phyloP scores from a whole-genome alignment of 2,797 vertebrate genomes.

The Helicolenus hilgendorfi region DNA sequence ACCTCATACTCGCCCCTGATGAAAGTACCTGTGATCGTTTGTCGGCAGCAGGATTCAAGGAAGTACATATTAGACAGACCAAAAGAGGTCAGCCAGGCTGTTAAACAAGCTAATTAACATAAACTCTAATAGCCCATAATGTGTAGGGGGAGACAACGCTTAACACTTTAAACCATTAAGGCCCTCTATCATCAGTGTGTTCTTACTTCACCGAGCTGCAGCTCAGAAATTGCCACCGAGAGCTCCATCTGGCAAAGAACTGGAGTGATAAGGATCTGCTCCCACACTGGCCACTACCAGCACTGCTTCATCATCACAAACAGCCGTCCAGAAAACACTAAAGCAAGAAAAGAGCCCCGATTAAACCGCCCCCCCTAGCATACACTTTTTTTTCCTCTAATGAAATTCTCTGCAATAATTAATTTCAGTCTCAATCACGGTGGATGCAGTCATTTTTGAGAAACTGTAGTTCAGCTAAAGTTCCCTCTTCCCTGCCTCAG shows the following conservation, averaged over 20 bases:
- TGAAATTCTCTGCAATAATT: conserved; percentile 67
- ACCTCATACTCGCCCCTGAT: conserved; percentile 54
- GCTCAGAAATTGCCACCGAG: conserved; percentile 55
- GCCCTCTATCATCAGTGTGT: conserved; percentile 57
- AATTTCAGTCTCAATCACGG: conserved; percentile 67
- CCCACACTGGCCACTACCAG: conserved; percentile 66
- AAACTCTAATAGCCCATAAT: conserved; percentile 72
- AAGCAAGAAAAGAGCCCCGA: conserved; percentile 50
- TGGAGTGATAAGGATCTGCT: conserved; percentile 76
- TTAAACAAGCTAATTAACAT: conserved; percentile 83
- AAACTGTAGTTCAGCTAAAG: conserved; percentile 21
- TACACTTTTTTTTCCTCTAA: conserved; percentile 43
- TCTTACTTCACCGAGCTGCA: conserved; percentile 11
- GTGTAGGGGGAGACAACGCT: conserved; percentile 61
- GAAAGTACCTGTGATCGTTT: conserved; percentile 71
- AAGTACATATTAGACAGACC: conserved; percentile 57
- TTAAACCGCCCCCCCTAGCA: conserved; percentile 46
- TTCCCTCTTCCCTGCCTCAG: conserved; percentile 12
- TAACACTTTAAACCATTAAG: conserved; percentile 77
- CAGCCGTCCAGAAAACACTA: conserved; percentile 60
- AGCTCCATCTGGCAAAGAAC: conserved; percentile 76
- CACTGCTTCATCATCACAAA: conserved; percentile 69
- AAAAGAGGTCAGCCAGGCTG: conserved; percentile 72
- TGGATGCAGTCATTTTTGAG: conserved; percentile 35
- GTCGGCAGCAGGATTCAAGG: conserved; percentile 58